Percentiles rank a stretch among this genome's conserved stretches.
Conservation (phyloP, 2,113 vertebrate species). For the Grammomys surdaster region DNA sequence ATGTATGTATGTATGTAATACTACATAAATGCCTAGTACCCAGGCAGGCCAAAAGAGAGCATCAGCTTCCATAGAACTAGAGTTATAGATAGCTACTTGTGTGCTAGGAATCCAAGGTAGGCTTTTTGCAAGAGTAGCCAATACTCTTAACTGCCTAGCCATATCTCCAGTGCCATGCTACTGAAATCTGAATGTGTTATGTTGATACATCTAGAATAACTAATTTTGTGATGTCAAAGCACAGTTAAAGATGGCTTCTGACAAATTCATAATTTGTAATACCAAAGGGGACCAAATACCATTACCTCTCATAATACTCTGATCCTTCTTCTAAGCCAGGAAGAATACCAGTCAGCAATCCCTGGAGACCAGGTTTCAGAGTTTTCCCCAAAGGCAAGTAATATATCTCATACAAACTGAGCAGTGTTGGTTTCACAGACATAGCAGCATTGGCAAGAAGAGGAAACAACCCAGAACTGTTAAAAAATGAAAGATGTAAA, state of each 20-base stretch:
- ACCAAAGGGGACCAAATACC: neutral
- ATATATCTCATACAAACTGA: conserved; percentile 98
- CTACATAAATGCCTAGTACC: neutral
- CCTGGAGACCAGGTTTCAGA: conserved; percentile 97
- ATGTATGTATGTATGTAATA: neutral
- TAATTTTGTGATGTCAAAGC: conserved; percentile 36
- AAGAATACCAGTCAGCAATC: conserved; percentile 96
- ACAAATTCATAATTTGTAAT: conserved; percentile 6
- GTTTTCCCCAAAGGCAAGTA: conserved; percentile 98
- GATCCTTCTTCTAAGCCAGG: conserved; percentile 98
- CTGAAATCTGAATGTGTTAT: conserved; percentile 15
- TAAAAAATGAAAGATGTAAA: conserved; percentile 51
- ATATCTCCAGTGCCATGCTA: neutral
- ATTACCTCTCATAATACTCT: conserved; percentile 98
- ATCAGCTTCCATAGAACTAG: neutral
- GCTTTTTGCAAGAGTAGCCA: neutral
- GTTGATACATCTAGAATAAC: neutral
- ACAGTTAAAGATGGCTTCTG: conserved; percentile 32
- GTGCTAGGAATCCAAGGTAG: neutral
- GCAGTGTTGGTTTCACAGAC: conserved; percentile 97
- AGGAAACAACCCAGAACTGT: conserved; percentile 97
- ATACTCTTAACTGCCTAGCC: too few species aligned
- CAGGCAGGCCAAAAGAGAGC: neutral
- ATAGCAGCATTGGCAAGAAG: conserved; percentile 99
- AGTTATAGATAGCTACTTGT: neutral